These are phyloP conservation scores for Syngnathus rostellatus DNA, from an alignment of 2,797 vertebrate species.

Conservation along the genomic window DNA sequence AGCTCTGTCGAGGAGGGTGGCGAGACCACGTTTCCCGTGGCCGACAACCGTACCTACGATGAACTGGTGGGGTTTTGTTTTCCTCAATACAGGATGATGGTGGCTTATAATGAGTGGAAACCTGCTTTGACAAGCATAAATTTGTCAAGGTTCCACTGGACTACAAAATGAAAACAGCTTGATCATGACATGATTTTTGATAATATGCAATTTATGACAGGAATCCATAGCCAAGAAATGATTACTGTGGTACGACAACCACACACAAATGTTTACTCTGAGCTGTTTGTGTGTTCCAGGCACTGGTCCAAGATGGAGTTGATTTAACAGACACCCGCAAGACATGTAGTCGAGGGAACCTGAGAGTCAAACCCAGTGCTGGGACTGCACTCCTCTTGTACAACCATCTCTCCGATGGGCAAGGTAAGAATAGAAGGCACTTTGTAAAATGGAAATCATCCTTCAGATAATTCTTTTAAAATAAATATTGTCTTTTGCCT, in stretches of 20 bases:
- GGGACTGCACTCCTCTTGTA: slow-evolving; percentile 96
- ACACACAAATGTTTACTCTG: slow-evolving; percentile 14
- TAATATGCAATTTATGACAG: slow-evolving; percentile 17
- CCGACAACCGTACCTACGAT: slow-evolving; percentile 92
- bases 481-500: background rate
- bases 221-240: slow-evolving; percentile 23
- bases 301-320: slow-evolving; percentile 81
- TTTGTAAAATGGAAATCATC: too few relatives aligned
- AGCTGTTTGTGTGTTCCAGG: slow-evolving; percentile 62
- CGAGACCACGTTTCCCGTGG: slow-evolving; percentile 88
- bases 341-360: slow-evolving; percentile 85
- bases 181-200: slow-evolving; percentile 12
- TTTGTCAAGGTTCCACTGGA: background rate
- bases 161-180: slow-evolving; percentile 18
- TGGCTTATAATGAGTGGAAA: background rate
- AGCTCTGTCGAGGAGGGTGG: slow-evolving; percentile 86
- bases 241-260: slow-evolving; percentile 14
- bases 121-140: too few relatives aligned
- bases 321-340: slow-evolving; percentile 88
- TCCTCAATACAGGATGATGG: background rate
- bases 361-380: slow-evolving; percentile 81
- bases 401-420: slow-evolving; percentile 93
- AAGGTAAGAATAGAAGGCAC: slow-evolving; percentile 67
- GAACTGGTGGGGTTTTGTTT: slow-evolving; percentile 73
- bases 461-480: background rate